These are phyloP conservation scores for Neotoxoptera formosana DNA, from an alignment of 1,140 invertebrate species.

Conservation along the genomic window DNA sequence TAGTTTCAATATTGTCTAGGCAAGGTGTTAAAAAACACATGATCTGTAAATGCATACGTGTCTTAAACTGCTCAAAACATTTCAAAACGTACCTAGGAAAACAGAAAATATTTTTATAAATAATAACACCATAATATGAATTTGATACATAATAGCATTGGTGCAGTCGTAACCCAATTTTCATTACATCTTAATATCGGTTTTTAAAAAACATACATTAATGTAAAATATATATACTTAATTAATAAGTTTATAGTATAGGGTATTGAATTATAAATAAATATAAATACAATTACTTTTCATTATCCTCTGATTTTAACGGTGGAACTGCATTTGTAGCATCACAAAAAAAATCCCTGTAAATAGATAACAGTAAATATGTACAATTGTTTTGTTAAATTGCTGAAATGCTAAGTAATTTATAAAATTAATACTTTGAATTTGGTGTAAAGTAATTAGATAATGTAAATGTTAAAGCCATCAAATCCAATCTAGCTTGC, in stretches of 20 bases:
- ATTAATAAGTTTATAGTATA: background rate
- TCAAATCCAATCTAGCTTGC: constrained; percentile 74
- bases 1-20: constrained; percentile 16
- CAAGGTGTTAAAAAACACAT: constrained; percentile 59
- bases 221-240: background rate
- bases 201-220: background rate
- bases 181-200: background rate
- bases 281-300: constrained; percentile 61
- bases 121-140: background rate
- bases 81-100: constrained; percentile 56
- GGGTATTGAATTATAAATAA: background rate
- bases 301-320: constrained; percentile 65
- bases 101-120: constrained; percentile 36
- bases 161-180: background rate
- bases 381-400: background rate
- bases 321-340: constrained; percentile 70
- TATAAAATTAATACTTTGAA: constrained; percentile 66
- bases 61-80: constrained; percentile 60
- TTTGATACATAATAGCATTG: background rate
- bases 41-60: constrained; percentile 60
- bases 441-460: constrained; percentile 66
- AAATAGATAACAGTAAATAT: constrained; percentile 59
- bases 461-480: constrained; percentile 68
- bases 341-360: constrained; percentile 69
- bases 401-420: background rate